Evolutionary conservation across 2,113 vertebrate genomes (phyloP), one percentile per base, ranked within the genome.

Genomic region (Cygnus buccinator): DNA sequence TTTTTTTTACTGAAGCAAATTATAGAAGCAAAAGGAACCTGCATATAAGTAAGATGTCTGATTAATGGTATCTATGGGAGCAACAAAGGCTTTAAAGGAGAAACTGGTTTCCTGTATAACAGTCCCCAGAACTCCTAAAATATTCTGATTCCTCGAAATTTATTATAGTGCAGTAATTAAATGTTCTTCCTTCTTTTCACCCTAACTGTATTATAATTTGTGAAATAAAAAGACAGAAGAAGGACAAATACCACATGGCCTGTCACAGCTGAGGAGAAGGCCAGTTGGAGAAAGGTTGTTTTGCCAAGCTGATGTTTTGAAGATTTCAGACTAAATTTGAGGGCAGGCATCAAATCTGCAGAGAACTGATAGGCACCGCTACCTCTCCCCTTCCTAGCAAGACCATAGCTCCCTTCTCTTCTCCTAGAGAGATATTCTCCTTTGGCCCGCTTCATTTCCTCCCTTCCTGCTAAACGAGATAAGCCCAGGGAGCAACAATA

Each of bases 401-500:
- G 86, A 44, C 59, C 0, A 0, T 14, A 58, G 18, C 43, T 84
- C 33, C 58, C 4, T 5, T 81, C 48, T 21, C 57, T 74, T 52
- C 52, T 85, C 55, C 92, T 48, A 8, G 18, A 61, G 43, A 18
- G 62, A 37, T 63, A 41, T 78, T 54, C 90, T 95, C 50, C 68
- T 72, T 74, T 67, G 68, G 43, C 44, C 48, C 48, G 46, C 74
- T 89, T 59, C 26, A 25, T 73, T 59, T 67, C 43, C 61, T 79
- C 39, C 73, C 41, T 77, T 78, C 70, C 92, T 93, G 83, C 59
- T 90, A 33, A 74, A 77, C 74, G 46, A 63, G 86, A 81, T 94
- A 95, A 96, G 62, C 87, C 54, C 73, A 55, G 66, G 70, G 78
- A 89, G 74, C 58, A 91, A 48, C 15, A 76, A 46, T 39, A 89